These are phyloP conservation scores for Disparrhopalites patrizii DNA, from an alignment of 2,888 invertebrate species.

Conservation along the genomic window DNA sequence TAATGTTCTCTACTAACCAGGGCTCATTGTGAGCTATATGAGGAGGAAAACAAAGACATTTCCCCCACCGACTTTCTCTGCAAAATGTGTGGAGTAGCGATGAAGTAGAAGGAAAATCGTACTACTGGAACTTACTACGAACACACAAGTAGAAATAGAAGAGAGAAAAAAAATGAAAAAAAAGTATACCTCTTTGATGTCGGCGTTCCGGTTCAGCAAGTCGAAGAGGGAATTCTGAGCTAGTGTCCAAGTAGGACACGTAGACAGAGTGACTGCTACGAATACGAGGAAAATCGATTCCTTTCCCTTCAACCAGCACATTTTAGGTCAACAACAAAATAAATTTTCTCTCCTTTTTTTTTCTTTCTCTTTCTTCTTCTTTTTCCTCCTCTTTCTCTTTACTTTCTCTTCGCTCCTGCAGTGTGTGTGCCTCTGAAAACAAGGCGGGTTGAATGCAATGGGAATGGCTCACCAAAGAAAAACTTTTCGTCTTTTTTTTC, in stretches of 20 bases:
- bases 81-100: too few species aligned
- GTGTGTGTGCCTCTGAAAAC: too few species aligned
- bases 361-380: constrained; percentile 2
- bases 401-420: constrained; percentile 6
- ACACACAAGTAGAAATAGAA: not conserved
- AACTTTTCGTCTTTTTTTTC: too few species aligned
- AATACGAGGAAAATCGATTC: constrained; percentile 25
- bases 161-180: not conserved
- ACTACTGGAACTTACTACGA: too few species aligned
- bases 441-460: too few species aligned
- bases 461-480: too few species aligned
- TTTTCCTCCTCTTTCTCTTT: constrained; percentile 3
- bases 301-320: constrained; percentile 27
- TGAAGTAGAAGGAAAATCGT: too few species aligned
- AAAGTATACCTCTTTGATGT: constrained; percentile 7
- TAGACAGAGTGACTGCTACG: constrained; percentile 23
- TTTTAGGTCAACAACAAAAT: constrained; percentile 29
- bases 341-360: constrained; percentile 22
- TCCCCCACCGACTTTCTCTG: too few species aligned
- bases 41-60: too few species aligned
- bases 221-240: constrained; percentile 9
- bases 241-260: constrained; percentile 24
- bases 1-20: too few species aligned
- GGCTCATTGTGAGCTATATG: too few species aligned
- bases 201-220: constrained; percentile 17